Evolutionary conservation across 2,797 vertebrate genomes (phyloP), one percentile per base, ranked within the genome.

Genomic region (Lepus townsendii): DNA sequence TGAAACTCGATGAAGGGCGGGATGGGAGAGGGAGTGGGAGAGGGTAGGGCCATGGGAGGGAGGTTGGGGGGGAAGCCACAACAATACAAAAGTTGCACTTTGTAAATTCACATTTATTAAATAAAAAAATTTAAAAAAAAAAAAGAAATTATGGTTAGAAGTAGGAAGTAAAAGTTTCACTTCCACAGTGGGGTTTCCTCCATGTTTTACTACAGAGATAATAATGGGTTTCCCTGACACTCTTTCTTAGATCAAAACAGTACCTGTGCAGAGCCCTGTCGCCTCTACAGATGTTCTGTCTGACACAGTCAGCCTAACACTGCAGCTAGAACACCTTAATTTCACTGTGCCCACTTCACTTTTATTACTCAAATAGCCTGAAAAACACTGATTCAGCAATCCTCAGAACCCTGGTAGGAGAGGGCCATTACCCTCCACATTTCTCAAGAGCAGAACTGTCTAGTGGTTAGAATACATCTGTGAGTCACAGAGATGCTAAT

Each of bases 401-500:
- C 38, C 8, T 71, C 7, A 22, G 32, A 14, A 30, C 35, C 17
- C 80, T 76, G 5, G 50, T 88, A 63, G 66, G 62, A 90, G 95
- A 83, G 26, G 52, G 35, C 22, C 78, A 88, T 83, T n/a, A 50
- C 20, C 38, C 52, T 96, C 32, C 19, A 75, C 50, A 65, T 92
- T 96, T 96, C 96, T 85, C 94, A 96, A 95, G 92, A 68, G 27
- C 27, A 92, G 91, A 91, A 71, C 26, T 22, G 19, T 90, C 75
- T 77, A 76, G 69, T 54, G 79, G 82, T 94, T 95, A 96, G 83
- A 96, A 82, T n/a, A 11, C 20, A 6, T 91, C 47, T 57, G 0
- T 97, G 96, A 97, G 89, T 97, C 97, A 97, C 27, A 9, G 32
- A 89, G 52, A 96, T 96, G 72, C 52, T 92, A 91, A 93, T 92